Evolutionary conservation across 2,797 vertebrate species (phyloP).

Genomic region (Taenioides sp.): DNA sequence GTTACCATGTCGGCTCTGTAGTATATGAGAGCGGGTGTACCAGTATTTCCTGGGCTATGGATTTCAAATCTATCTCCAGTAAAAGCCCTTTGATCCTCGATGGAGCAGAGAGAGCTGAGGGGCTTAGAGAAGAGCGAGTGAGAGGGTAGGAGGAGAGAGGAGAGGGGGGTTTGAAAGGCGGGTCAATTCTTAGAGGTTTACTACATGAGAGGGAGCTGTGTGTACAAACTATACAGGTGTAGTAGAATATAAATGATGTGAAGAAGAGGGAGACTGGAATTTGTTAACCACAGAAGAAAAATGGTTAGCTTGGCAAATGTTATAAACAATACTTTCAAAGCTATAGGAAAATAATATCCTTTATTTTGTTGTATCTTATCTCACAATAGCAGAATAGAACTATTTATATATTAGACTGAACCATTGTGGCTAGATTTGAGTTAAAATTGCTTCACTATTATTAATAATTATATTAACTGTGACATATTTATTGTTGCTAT

Average conservation of each 20-base stretch:
- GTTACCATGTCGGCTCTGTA: constrained; percentile 58
- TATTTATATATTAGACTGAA: background rate
- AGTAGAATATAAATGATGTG: background rate
- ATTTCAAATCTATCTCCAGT: constrained; percentile 58
- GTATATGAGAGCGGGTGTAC: constrained; percentile 38
- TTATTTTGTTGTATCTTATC: background rate
- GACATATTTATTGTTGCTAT: background rate
- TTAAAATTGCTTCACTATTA: background rate
- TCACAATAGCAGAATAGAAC: background rate
- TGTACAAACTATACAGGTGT: background rate
- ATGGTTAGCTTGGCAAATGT: background rate
- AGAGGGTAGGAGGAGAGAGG: constrained; percentile 2
- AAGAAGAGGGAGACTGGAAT: background rate
- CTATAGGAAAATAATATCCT: background rate
- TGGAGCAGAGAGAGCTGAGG: constrained; percentile 39
- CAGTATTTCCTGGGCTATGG: constrained; percentile 55
- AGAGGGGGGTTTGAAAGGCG: constrained; percentile 27
- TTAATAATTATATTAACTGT: no score
- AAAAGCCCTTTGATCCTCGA: constrained; percentile 65
- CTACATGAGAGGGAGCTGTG: constrained; percentile 13
- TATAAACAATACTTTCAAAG: background rate
- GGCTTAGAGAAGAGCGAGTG: constrained; percentile 40
- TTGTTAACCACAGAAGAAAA: background rate
- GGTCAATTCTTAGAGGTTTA: constrained; percentile 32
- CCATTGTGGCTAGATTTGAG: background rate